These are phyloP conservation scores for Drosophila phalerata DNA, from an alignment of 2,888 invertebrate genomes.

Conservation along the genomic window DNA sequence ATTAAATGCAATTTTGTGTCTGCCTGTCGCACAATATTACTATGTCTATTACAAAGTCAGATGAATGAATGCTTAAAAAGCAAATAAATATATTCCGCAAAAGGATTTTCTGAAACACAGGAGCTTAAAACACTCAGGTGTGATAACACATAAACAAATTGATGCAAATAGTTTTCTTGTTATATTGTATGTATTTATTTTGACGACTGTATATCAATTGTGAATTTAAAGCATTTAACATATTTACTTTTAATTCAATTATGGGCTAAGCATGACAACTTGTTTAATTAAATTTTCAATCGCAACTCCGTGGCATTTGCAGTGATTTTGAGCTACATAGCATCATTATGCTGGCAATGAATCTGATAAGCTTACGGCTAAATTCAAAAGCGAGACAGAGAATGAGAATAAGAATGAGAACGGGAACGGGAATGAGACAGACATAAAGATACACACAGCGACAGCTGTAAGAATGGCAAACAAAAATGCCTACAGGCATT, in stretches of 20 bases:
- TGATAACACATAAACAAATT: too few species aligned
- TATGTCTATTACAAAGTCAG: too few species aligned
- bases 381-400: slow-evolving; percentile 59
- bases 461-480: slow-evolving; percentile 48
- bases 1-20: too few species aligned
- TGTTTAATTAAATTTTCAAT: slow-evolving; percentile 70
- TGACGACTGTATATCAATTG: too few species aligned
- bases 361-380: slow-evolving; percentile 78
- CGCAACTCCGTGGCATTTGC: slow-evolving; percentile 30
- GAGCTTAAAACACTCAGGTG: too few species aligned
- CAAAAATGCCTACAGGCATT: slow-evolving; percentile 72
- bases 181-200: too few species aligned
- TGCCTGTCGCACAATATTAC: too few species aligned
- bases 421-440: too few species aligned
- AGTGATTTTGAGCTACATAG: slow-evolving; percentile 32
- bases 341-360: slow-evolving; percentile 77
- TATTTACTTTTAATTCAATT: background rate
- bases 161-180: too few species aligned
- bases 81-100: too few species aligned
- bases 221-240: background rate
- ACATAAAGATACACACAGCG: slow-evolving; percentile 32
- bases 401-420: slow-evolving; percentile 7
- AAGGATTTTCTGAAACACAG: too few species aligned
- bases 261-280: slow-evolving; percentile 9
- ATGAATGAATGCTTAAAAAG: too few species aligned